phyloP scores from a whole-genome alignment of 1,140 invertebrate genomes.

The Telenomus remus region DNA sequence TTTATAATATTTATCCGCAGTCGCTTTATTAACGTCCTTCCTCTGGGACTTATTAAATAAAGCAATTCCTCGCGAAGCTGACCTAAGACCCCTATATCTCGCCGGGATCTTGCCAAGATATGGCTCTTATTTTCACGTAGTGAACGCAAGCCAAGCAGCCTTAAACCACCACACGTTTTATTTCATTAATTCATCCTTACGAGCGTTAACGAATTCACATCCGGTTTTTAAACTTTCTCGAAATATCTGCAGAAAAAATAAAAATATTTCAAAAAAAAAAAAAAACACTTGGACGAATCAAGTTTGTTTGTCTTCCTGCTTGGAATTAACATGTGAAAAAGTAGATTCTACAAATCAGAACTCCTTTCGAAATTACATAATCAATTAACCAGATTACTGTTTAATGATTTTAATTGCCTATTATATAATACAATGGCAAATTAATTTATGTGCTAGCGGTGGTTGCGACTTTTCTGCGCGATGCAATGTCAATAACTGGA shows the following conservation, averaged over 20 bases:
- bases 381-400: slow-evolving; percentile 32
- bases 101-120: slow-evolving; percentile 62
- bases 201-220: slow-evolving; percentile 47
- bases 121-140: slow-evolving; percentile 56
- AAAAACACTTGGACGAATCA: too few species aligned
- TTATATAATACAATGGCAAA: slow-evolving; percentile 46
- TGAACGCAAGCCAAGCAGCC: slow-evolving; percentile 36
- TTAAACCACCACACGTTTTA: slow-evolving; percentile 53
- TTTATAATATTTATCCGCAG: slow-evolving; percentile 68
- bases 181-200: slow-evolving; percentile 54
- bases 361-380: slow-evolving; percentile 39
- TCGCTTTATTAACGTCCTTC: slow-evolving; percentile 70
- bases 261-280: too few species aligned
- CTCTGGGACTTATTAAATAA: slow-evolving; percentile 71
- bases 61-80: slow-evolving; percentile 68
- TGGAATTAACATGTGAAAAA: slow-evolving; percentile 4
- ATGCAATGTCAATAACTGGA: slow-evolving; percentile 47
- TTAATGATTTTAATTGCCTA: slow-evolving; percentile 41
- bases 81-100: slow-evolving; percentile 68
- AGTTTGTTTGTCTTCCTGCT: too few species aligned
- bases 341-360: slow-evolving; percentile 4
- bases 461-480: not conserved
- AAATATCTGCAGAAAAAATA: not conserved
- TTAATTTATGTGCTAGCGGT: slow-evolving; percentile 17
- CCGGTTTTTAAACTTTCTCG: slow-evolving; percentile 26